Base-by-base conservation (phyloP, 1,140 invertebrate species). In the Drosophila miranda region DNA sequence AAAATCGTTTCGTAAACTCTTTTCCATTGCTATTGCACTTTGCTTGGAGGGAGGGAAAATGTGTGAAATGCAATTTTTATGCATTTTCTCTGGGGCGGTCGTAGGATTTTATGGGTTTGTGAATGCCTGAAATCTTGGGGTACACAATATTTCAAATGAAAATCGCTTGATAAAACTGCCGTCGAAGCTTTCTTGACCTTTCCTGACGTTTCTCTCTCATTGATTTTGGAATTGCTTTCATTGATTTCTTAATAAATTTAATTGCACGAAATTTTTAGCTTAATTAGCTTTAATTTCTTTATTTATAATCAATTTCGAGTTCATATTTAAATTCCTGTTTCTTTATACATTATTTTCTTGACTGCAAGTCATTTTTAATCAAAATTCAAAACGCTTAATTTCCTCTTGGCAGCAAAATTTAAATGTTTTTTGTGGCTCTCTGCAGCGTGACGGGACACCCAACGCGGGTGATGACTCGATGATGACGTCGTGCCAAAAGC, bases 401-500 rank as follows among this genome's bases (percentile, higher is more conserved):
- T 68, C 64, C 62, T 68, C 63, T 68, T 68, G 62, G 67, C 64
- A 68, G 62, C 62, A 44, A 45, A 55, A 69, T 69, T 69, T 49
- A 56, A 68, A 67, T 68, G 55, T 41, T 68, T 42, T 42, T 48
- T 34, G 19, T 34, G 30, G 46, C 6, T 28, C 28, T 6, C 26
- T 30, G 30, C 30, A 30, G 30, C 30, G 2, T 30, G 30, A 30
- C 30, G 30, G 28, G 28, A 2, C 58, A 26, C 26, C 4, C 50
- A 56, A 30, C 42, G 30, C 6, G 14, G 9, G 41, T 60, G 44
- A 75, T 67, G 52, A 69, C 43, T 60, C 52, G 45, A 48, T 43
- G 66, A 75, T 77, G 78, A 81, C 78, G 67, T 77, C 51, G 74
- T 67, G 72, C 73, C 77, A 46, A 75, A 46, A 57, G 72, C 56